A percentile compares a stretch with the other conserved stretches of the same genome.
Evolutionary conservation across 2,113 vertebrate species (phyloP).

Genomic region (Nyctibius bracteatus): DNA sequence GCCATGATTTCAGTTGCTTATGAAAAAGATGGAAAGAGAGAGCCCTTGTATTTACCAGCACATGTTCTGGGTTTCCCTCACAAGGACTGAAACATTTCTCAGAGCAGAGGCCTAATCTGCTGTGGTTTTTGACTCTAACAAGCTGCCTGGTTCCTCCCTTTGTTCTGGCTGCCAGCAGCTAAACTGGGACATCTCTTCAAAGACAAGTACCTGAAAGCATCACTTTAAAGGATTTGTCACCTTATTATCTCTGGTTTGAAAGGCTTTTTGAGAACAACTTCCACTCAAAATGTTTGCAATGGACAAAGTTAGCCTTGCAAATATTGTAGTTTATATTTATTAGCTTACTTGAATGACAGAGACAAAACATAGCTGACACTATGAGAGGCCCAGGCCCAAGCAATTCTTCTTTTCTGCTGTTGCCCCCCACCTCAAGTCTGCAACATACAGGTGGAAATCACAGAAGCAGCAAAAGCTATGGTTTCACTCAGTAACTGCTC

Average conservation of each 20-base stretch:
- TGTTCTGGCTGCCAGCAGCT: constrained; percentile 24
- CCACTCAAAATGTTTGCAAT: neutral
- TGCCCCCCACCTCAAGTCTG: neutral
- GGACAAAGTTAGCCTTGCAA: neutral
- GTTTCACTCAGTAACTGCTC: neutral
- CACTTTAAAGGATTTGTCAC: constrained; percentile 9
- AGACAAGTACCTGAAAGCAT: constrained; percentile 10
- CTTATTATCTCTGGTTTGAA: constrained; percentile 17
- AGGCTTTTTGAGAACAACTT: neutral
- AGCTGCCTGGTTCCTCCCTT: neutral
- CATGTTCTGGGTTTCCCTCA: neutral
- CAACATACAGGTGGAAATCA: neutral
- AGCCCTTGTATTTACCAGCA: neutral
- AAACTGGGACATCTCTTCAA: neutral
- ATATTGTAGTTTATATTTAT: neutral
- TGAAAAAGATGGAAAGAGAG: neutral
- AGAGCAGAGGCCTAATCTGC: neutral
- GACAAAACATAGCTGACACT: neutral
- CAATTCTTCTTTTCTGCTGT: neutral
- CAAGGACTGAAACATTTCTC: neutral
- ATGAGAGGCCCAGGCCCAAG: neutral
- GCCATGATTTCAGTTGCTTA: neutral
- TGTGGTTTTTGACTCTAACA: neutral
- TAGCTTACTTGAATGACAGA: neutral
- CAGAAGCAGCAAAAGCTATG: neutral